phyloP scores from a whole-genome alignment of 2,888 invertebrate species.

The Thelaira solivaga region DNA sequence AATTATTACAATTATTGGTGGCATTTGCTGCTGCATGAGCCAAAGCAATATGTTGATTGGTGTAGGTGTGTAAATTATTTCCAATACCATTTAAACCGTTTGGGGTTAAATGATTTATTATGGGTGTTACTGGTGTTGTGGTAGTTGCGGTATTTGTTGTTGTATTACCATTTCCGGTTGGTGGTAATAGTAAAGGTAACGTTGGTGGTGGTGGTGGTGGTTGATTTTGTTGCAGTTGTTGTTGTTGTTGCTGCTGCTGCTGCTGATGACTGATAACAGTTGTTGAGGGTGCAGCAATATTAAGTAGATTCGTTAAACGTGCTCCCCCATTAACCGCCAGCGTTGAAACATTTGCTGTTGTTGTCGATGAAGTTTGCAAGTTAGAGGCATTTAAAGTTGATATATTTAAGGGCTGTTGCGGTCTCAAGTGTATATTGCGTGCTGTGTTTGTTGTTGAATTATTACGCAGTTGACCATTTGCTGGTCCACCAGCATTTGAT shows the following conservation, averaged over 20 bases:
- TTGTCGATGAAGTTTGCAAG: slow-evolving; percentile 60
- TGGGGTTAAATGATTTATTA: slow-evolving; percentile 66
- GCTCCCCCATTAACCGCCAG: slow-evolving; percentile 71
- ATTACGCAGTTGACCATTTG: slow-evolving; percentile 65
- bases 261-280: slow-evolving; percentile 35
- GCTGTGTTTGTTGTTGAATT: slow-evolving; percentile 60
- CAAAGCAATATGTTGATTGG: slow-evolving; percentile 71
- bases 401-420: slow-evolving; percentile 82
- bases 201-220: slow-evolving; percentile 35
- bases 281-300: slow-evolving; percentile 66
- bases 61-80: slow-evolving; percentile 71
- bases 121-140: slow-evolving; percentile 70
- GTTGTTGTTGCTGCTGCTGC: slow-evolving; percentile 24
- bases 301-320: slow-evolving; percentile 76
- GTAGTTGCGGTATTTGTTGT: slow-evolving; percentile 65
- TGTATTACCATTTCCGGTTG: slow-evolving; percentile 49
- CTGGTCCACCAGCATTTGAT: slow-evolving; percentile 68
- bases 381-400: slow-evolving; percentile 79
- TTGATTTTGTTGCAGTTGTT: slow-evolving; percentile 20
- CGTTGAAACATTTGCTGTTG: slow-evolving; percentile 55
- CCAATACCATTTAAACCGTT: slow-evolving; percentile 70
- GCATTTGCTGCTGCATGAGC: slow-evolving; percentile 64
- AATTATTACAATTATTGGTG: slow-evolving; percentile 65
- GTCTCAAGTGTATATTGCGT: slow-evolving; percentile 73
- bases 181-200: slow-evolving; percentile 32